Conservation (phyloP, 1,140 invertebrate species). For the Penaeus indicus region DNA sequence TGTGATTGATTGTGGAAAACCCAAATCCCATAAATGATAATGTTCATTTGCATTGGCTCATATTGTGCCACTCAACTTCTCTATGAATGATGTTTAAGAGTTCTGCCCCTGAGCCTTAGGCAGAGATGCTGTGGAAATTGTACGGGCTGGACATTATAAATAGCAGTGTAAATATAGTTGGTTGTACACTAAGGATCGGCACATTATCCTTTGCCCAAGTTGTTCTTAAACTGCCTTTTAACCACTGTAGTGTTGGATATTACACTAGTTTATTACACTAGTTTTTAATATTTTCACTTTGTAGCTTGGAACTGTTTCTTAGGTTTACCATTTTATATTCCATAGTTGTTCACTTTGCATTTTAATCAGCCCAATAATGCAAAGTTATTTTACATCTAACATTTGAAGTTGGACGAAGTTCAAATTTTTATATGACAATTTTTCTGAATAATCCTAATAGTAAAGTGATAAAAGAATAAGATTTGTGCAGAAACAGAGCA, state of each 20-base stretch:
- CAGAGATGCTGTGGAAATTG: constrained; percentile 53
- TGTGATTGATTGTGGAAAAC: neutral
- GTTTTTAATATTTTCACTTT: constrained; percentile 65
- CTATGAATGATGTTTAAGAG: constrained; percentile 47
- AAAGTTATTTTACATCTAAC: constrained; percentile 63
- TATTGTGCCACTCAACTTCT: constrained; percentile 52
- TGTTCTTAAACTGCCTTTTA: constrained; percentile 64
- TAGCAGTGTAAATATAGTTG: constrained; percentile 63
- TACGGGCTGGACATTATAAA: constrained; percentile 58
- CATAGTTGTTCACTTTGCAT: constrained; percentile 61
- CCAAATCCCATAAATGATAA: constrained; percentile 48
- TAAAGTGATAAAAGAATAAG: constrained; percentile 46
- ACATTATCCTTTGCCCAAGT: constrained; percentile 64
- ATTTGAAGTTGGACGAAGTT: constrained; percentile 53
- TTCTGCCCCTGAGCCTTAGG: constrained; percentile 62
- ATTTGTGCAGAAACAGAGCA: constrained; percentile 32
- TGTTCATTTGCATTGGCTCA: constrained; percentile 60
- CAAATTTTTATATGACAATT: constrained; percentile 63
- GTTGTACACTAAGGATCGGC: constrained; percentile 63
- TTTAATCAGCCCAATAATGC: constrained; percentile 45
- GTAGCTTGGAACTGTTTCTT: constrained; percentile 63
- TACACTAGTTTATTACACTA: constrained; percentile 63
- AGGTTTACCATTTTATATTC: constrained; percentile 62
- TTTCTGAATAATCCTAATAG: constrained; percentile 60
- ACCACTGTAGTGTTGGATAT: constrained; percentile 63